Evolutionary conservation across 64 coral and sea anemone genomes (phyloP).

Genomic region (Pachyseris speciosa): DNA sequence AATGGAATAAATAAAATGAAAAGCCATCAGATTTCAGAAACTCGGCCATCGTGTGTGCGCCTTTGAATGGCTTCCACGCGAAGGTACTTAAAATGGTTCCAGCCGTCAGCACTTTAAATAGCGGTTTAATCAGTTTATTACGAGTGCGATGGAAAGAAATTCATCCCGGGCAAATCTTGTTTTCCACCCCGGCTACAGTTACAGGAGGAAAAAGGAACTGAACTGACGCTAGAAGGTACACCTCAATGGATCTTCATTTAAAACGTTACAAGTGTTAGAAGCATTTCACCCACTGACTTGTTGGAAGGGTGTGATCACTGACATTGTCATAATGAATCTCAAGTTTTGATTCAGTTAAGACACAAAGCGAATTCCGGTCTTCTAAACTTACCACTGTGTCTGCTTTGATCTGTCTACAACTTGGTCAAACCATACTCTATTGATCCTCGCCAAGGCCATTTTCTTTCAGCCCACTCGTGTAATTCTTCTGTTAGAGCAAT

Average conservation of each 20-base stretch:
- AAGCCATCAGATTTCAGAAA: not conserved
- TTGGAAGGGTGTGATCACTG: not conserved
- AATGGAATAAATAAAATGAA: not conserved
- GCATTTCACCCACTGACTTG: not conserved
- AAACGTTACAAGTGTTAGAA: not conserved
- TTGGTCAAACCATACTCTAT: conserved; percentile 73
- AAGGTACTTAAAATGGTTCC: not conserved
- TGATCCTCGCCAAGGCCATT: conserved; percentile 75
- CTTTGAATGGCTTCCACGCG: not conserved
- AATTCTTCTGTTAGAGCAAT: too few species aligned
- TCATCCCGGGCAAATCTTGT: not conserved
- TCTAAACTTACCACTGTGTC: conserved; percentile 22
- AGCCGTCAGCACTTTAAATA: not conserved
- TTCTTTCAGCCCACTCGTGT: too few species aligned
- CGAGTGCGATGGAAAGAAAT: not conserved
- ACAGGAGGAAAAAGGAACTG: not conserved
- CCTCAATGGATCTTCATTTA: not conserved
- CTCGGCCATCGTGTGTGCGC: not conserved
- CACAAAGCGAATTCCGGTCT: not conserved
- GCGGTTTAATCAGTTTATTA: not conserved
- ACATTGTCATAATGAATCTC: not conserved
- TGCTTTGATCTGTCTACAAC: conserved; percentile 59
- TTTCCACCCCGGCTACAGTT: not conserved
- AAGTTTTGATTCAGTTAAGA: not conserved
- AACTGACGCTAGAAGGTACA: not conserved